phyloP scores from a whole-genome alignment of 2,888 invertebrate genomes.

The Caenorhabditis zanzibari region DNA sequence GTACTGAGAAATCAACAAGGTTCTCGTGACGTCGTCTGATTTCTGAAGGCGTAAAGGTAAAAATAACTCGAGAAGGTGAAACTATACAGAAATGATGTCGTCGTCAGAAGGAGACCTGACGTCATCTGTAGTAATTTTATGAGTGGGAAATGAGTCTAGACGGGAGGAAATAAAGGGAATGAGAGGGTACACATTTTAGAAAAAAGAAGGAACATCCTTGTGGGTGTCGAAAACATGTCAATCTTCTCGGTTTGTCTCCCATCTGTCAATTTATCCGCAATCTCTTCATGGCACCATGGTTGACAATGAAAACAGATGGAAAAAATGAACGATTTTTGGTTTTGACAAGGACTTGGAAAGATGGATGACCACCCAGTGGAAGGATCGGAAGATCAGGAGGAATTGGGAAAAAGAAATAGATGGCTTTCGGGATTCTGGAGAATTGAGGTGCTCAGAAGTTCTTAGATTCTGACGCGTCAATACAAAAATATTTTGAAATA shows the following conservation, averaged over 20 bases:
- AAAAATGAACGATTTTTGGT: slow-evolving; percentile 18
- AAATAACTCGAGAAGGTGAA: slow-evolving; percentile 21
- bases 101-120: slow-evolving; percentile 1
- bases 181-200: neutral
- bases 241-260: slow-evolving; percentile 14
- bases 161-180: neutral
- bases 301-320: neutral
- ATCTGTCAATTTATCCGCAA: slow-evolving; percentile 30
- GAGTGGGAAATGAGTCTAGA: slow-evolving; percentile 13
- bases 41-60: slow-evolving; percentile 16
- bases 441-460: neutral
- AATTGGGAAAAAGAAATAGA: neutral
- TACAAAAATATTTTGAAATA: too few relatives aligned
- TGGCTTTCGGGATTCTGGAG: neutral
- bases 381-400: slow-evolving; percentile 2
- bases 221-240: slow-evolving; percentile 47
- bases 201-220: slow-evolving; percentile 10
- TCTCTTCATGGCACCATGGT: slow-evolving; percentile 8
- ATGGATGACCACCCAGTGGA: slow-evolving; percentile 8
- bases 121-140: slow-evolving; percentile 20
- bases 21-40: slow-evolving; percentile 19
- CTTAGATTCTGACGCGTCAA: neutral
- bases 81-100: slow-evolving; percentile 22
- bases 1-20: neutral
- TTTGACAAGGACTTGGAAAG: neutral